Conservation (phyloP, 2,888 invertebrate genomes). For the Dasysyrphus albostriatus region DNA sequence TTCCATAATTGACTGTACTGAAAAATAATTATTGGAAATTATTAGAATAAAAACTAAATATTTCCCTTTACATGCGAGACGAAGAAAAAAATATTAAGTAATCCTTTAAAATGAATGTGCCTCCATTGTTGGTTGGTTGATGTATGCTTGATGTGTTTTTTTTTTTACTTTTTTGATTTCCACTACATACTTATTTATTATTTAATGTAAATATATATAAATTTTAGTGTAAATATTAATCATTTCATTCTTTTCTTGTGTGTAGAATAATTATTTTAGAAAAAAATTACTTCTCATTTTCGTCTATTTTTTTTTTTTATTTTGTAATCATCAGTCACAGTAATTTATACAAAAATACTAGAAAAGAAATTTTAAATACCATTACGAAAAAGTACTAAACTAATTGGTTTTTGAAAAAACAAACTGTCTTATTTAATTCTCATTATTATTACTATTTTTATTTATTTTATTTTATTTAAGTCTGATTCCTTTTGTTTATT, state of each 20-base stretch:
- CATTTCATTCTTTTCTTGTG: conserved; percentile 43
- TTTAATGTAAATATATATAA: conserved; percentile 73
- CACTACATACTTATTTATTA: conserved; percentile 64
- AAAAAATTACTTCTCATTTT: conserved; percentile 56
- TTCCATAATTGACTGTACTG: conserved; percentile 72
- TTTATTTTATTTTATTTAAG: conserved; percentile 40
- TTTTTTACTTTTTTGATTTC: conserved; percentile 53
- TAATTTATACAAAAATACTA: conserved; percentile 58
- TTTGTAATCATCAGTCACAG: conserved; percentile 62
- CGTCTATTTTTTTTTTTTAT: conserved; percentile 38
- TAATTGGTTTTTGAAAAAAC: conserved; percentile 44
- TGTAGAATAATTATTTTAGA: conserved; percentile 51
- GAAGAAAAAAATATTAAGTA: conserved; percentile 62
- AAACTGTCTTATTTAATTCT: conserved; percentile 64
- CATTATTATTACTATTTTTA: conserved; percentile 28
- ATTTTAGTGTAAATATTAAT: conserved; percentile 69
- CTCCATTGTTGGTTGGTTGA: conserved; percentile 53
- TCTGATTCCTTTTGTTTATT: conserved; percentile 72
- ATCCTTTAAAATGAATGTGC: conserved; percentile 55
- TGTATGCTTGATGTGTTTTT: conserved; percentile 67
- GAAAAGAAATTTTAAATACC: conserved; percentile 59
- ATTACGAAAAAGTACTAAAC: conserved; percentile 44
- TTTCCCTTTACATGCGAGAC: conserved; percentile 31
- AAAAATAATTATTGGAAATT: conserved; percentile 44
- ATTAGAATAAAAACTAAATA: conserved; percentile 43